A percentile compares a stretch with the other conserved stretches of the same genome.
These are phyloP conservation scores for Grantiella picta DNA, from an alignment of 2,113 vertebrate species.

Conservation along the genomic window DNA sequence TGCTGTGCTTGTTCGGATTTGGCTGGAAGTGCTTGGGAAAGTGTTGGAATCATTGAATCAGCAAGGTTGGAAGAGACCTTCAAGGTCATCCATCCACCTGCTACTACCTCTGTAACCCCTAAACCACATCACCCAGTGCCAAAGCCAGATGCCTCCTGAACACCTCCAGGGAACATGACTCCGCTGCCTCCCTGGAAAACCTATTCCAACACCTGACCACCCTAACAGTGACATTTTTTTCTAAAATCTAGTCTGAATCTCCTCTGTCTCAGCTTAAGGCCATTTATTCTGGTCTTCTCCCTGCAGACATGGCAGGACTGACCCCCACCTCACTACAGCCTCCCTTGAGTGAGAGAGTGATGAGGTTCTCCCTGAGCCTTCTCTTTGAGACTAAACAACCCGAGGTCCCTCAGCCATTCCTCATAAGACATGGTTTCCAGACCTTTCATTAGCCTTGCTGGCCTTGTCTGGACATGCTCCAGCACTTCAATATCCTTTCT, in stretches of 20 bases:
- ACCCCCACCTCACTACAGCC: rapidly evolving
- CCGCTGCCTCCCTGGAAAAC: not conserved
- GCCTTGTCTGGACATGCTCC: not conserved
- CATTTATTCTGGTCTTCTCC: not conserved
- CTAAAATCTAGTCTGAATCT: not conserved
- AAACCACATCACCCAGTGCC: not conserved
- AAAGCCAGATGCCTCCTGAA: not conserved
- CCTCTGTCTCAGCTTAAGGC: not conserved
- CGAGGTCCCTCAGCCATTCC: not conserved
- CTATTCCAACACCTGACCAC: not conserved
- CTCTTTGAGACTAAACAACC: not conserved
- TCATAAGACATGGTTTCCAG: not conserved
- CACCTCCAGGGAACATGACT: not conserved
- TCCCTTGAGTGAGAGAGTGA: not conserved
- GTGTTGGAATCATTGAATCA: not conserved
- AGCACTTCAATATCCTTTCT: not conserved
- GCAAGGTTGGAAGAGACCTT: not conserved
- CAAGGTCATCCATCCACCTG: not conserved
- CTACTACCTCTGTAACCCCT: not conserved
- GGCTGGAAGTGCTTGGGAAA: not conserved
- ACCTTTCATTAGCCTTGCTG: not conserved
- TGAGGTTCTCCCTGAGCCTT: not conserved
- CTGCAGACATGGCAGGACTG: not conserved
- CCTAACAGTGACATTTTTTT: not conserved
- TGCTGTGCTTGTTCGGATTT: too few relatives aligned